Evolutionary conservation across 1,140 invertebrate species (phyloP).

Genomic region (Sinella curviseta): DNA sequence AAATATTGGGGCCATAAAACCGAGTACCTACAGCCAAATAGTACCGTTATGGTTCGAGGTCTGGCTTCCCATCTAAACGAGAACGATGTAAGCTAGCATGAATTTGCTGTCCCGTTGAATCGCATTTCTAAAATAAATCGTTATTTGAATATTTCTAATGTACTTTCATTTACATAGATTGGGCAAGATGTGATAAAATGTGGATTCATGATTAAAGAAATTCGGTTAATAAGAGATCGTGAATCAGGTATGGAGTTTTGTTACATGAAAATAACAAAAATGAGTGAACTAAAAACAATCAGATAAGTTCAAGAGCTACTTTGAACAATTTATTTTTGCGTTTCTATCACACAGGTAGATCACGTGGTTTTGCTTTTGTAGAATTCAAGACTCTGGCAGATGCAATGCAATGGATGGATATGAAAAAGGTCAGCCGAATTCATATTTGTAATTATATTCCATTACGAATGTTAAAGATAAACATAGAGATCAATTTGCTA

Average conservation of each 20-base stretch:
- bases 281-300: background rate
- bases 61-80: slow-evolving; percentile 77
- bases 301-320: no score
- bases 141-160: background rate
- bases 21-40: slow-evolving; percentile 75
- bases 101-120: slow-evolving; percentile 21
- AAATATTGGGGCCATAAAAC: slow-evolving; percentile 52
- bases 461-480: background rate
- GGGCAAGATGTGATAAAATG: slow-evolving; percentile 70
- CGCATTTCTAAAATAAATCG: background rate
- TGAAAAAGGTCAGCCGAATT: slow-evolving; percentile 85
- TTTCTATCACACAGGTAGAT: slow-evolving; percentile 65
- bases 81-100: slow-evolving; percentile 69
- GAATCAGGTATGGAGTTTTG: slow-evolving; percentile 70
- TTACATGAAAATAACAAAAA: background rate
- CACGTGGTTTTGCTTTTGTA: slow-evolving; percentile 91
- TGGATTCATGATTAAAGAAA: slow-evolving; percentile 74
- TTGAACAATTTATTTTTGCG: background rate
- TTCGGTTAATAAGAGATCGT: slow-evolving; percentile 79
- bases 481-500: slow-evolving; percentile 69
- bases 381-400: slow-evolving; percentile 88
- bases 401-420: slow-evolving; percentile 88
- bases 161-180: slow-evolving; percentile 58
- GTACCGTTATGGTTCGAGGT: slow-evolving; percentile 80
- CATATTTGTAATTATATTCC: slow-evolving; percentile 63